Evolutionary conservation across 2,888 invertebrate species (phyloP).

Genomic region (Apantesis nais): DNA sequence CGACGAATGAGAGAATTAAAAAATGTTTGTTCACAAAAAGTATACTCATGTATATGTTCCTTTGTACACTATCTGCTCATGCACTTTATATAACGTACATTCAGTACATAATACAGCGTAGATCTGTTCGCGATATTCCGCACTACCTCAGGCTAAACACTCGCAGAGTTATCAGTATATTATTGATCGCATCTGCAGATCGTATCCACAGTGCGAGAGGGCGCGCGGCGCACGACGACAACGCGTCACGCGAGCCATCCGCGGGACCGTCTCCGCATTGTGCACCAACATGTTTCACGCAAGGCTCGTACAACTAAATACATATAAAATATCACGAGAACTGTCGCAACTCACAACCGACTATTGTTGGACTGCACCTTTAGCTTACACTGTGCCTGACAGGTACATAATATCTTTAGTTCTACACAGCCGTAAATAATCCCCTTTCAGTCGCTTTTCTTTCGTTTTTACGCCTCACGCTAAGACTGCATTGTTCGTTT

Average conservation of each 20-base stretch:
- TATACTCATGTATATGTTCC: neutral
- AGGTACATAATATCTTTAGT: constrained; percentile 18
- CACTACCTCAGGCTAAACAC: constrained; percentile 4
- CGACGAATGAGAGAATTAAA: neutral
- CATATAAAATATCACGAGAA: constrained; percentile 35
- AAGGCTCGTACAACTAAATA: constrained; percentile 17
- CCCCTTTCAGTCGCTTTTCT: constrained; percentile 6
- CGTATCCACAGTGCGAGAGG: constrained; percentile 22
- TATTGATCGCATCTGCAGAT: constrained; percentile 31
- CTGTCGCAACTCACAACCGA: constrained; percentile 21
- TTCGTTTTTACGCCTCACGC: constrained; percentile 12
- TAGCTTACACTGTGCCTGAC: constrained; percentile 9
- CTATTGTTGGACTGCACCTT: constrained; percentile 29
- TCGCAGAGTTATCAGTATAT: constrained; percentile 8
- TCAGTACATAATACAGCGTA: neutral
- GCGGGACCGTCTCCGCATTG: constrained; percentile 33
- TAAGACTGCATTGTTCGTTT: constrained; percentile 9
- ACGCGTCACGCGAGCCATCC: constrained; percentile 26
- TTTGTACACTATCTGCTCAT: neutral
- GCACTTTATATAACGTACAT: neutral
- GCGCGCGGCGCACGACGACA: constrained; percentile 10
- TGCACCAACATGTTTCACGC: constrained; percentile 18
- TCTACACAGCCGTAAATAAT: constrained; percentile 18
- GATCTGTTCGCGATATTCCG: constrained; percentile 4
- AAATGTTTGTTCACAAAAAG: neutral